Evolutionary conservation across 2,888 invertebrate genomes (phyloP), one percentile per base, ranked within the genome.

Genomic region (Hyalella azteca): DNA sequence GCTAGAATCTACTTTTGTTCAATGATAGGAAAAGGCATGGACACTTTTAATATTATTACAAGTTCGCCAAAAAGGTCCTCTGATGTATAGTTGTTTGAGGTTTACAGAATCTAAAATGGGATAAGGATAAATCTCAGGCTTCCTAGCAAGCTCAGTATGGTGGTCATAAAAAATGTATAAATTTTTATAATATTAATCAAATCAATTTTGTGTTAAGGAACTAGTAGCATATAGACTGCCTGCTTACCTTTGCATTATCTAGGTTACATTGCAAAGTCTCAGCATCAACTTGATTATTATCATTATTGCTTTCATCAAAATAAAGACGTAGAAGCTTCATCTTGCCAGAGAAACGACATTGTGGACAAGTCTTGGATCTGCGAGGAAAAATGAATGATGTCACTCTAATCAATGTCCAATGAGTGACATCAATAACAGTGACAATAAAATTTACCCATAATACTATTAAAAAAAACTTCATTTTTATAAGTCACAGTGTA

Each of bases 351-450:
- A 15, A 13, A n/a, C 66, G 22, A 15, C 66, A 66, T 36, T 66
- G 66, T 3, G 66, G 66, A 36, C 66, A 66, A 5, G 66, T 66
- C 36, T 66, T 66, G 66, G 66, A 66, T 36, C 66, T 66, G 66
- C 36, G 45, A 11, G 45, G 15, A 45, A n/a, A n/a, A n/a, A n/a
- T n/a, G n/a, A n/a, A n/a, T n/a, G n/a, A n/a, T n/a, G n/a, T n/a
- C n/a, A n/a, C n/a, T n/a, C n/a, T n/a, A n/a, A n/a, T n/a, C n/a
- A n/a, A n/a, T n/a, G n/a, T n/a, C n/a, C n/a, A n/a, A n/a, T n/a
- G n/a, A n/a, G n/a, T n/a, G n/a, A n/a, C n/a, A n/a, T n/a, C n/a
- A n/a, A n/a, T n/a, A n/a, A n/a, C n/a, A n/a, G n/a, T n/a, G n/a
- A n/a, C n/a, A n/a, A n/a, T n/a, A n/a, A n/a, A n/a, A n/a, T n/a